Percentiles rank a stretch among this genome's conserved stretches.
phyloP scores from a whole-genome alignment of 2,797 vertebrate species.

The Microhierax caerulescens region DNA sequence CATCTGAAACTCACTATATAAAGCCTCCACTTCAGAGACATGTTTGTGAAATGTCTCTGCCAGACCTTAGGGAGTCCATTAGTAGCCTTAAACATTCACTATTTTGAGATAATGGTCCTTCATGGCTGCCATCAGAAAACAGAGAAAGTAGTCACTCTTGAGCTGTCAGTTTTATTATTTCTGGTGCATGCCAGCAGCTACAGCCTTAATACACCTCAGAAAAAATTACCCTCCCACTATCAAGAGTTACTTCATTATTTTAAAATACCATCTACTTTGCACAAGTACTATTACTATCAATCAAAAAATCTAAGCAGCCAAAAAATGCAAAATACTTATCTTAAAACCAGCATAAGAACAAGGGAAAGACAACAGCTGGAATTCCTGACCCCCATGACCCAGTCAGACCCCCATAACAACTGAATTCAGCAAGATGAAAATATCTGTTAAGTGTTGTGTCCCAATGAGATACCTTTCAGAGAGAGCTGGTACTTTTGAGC shows the following conservation, averaged over 20 bases:
- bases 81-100: not conserved
- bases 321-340: not conserved
- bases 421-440: not conserved
- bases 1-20: not conserved
- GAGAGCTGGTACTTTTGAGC: not conserved
- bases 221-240: not conserved
- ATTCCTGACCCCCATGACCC: not conserved
- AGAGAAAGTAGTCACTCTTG: not conserved
- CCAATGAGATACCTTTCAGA: not conserved
- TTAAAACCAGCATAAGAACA: not conserved
- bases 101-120: not conserved
- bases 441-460: not conserved
- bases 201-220: not conserved
- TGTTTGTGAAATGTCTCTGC: not conserved
- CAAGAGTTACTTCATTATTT: constrained; percentile 3
- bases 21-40: not conserved
- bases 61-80: not conserved
- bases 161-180: not conserved
- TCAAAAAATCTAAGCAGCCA: not conserved
- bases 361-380: not conserved
- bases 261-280: constrained; percentile 35
- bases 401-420: not conserved
- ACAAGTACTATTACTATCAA: constrained; percentile 21
- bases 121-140: not conserved
- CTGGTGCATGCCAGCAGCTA: not conserved